These are phyloP conservation scores for Limnephilus lunatus DNA, from an alignment of 2,888 invertebrate genomes.

Conservation along the genomic window DNA sequence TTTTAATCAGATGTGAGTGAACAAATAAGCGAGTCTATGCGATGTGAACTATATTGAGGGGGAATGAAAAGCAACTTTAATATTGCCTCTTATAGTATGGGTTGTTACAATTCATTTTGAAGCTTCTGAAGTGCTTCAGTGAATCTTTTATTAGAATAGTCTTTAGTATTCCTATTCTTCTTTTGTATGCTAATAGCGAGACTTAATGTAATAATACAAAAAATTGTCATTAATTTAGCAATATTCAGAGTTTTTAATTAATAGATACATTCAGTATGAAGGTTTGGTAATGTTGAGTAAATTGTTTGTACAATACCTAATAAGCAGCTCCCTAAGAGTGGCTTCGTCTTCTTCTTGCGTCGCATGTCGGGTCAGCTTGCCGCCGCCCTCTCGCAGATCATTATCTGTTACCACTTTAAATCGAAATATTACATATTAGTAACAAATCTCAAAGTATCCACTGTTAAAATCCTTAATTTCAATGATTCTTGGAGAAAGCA, in stretches of 20 bases:
- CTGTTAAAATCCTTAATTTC: background rate
- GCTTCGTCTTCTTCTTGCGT: conserved; percentile 94
- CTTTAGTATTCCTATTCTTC: too few species aligned
- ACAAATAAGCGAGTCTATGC: background rate
- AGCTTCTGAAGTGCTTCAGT: background rate
- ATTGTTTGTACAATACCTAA: conserved; percentile 83
- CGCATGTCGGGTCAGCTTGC: conserved; percentile 86
- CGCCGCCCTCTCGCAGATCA: conserved; percentile 78
- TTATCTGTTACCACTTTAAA: conserved; percentile 76
- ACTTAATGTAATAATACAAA: too few species aligned
- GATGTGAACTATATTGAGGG: background rate
- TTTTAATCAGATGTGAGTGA: background rate
- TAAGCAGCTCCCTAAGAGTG: conserved; percentile 95
- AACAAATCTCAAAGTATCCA: background rate
- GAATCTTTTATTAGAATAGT: background rate
- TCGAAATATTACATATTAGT: background rate
- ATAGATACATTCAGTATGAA: background rate
- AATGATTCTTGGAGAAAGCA: too few species aligned
- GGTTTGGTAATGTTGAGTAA: background rate
- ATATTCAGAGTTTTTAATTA: too few species aligned
- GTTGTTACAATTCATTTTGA: background rate
- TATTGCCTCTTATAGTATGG: background rate
- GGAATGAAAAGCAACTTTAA: background rate
- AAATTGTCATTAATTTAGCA: too few species aligned
- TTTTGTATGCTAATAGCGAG: background rate